A percentile compares a stretch with the other conserved stretches of the same genome.
Evolutionary conservation across 2,888 invertebrate genomes (phyloP).

Genomic region (Platycnemis pennipes): DNA sequence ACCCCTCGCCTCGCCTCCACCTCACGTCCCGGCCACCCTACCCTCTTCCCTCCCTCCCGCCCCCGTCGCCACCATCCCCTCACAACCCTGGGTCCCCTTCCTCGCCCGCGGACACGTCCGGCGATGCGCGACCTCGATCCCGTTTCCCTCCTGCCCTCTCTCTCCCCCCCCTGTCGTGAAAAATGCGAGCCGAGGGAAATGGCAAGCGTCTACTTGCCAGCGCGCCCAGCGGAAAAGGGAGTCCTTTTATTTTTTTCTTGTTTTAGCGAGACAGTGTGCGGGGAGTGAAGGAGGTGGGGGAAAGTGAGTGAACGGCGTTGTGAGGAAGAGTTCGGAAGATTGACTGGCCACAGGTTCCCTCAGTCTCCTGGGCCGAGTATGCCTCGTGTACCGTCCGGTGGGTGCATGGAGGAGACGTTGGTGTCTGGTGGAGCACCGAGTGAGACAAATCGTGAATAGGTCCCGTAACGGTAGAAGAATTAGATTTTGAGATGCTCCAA

Average conservation of each 20-base stretch:
- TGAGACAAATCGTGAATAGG: too few species aligned
- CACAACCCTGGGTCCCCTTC: background rate
- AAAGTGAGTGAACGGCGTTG: too few species aligned
- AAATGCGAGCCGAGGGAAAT: background rate
- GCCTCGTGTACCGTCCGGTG: background rate
- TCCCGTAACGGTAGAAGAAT: too few species aligned
- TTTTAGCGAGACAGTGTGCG: background rate
- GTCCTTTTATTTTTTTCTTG: too few species aligned
- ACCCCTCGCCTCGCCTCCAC: background rate
- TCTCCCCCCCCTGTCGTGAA: too few species aligned
- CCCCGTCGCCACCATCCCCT: background rate
- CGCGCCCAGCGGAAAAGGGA: background rate
- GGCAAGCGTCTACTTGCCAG: background rate
- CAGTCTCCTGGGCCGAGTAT: background rate
- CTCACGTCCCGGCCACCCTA: background rate
- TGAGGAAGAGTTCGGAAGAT: too few species aligned
- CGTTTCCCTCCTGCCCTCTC: background rate
- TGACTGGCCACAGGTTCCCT: too few species aligned
- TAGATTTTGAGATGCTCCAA: too few species aligned
- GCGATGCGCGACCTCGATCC: background rate
- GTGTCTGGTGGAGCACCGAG: background rate
- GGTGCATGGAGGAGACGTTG: background rate
- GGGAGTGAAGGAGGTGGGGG: too few species aligned
- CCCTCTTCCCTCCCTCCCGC: background rate
- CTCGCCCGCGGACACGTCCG: background rate